Conservation (phyloP, 2,888 invertebrate genomes). For the Muschampia plurimacula region DNA sequence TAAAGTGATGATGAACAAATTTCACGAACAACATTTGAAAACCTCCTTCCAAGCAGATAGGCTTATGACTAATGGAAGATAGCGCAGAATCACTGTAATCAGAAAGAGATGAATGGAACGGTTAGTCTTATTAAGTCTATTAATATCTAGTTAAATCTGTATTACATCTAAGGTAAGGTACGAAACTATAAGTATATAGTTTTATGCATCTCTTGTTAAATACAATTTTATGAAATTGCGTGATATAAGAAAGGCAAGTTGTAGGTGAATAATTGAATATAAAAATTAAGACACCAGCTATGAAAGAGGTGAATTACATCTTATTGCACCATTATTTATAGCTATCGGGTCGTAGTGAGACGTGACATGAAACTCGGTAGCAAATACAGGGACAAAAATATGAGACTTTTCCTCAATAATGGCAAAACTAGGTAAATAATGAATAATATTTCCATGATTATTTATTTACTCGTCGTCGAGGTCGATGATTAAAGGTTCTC, state of each 20-base stretch:
- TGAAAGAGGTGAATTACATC: not conserved
- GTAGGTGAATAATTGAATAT: too few species aligned
- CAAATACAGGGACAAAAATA: not conserved
- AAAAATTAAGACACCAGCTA: not conserved
- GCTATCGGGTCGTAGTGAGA: not conserved
- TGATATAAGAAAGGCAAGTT: not conserved
- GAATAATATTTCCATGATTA: constrained; percentile 17
- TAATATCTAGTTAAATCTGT: not conserved
- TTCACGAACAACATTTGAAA: not conserved
- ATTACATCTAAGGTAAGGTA: not conserved
- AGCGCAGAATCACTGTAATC: not conserved
- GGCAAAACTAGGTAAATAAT: constrained; percentile 5
- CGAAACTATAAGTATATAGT: not conserved
- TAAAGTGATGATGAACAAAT: not conserved
- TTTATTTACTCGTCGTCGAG: not conserved
- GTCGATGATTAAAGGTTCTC: constrained; percentile 13
- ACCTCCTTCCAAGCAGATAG: not conserved
- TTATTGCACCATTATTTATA: not conserved
- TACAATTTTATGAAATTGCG: not conserved
- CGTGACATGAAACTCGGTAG: not conserved
- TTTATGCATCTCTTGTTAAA: not conserved
- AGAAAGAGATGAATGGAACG: not conserved
- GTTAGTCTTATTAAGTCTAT: not conserved
- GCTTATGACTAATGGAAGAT: not conserved
- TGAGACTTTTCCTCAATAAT: constrained; percentile 13